Percentiles rank a stretch among this genome's conserved stretches.
Conservation (phyloP, 1,140 invertebrate genomes). For the Trialeurodes vaporariorum region DNA sequence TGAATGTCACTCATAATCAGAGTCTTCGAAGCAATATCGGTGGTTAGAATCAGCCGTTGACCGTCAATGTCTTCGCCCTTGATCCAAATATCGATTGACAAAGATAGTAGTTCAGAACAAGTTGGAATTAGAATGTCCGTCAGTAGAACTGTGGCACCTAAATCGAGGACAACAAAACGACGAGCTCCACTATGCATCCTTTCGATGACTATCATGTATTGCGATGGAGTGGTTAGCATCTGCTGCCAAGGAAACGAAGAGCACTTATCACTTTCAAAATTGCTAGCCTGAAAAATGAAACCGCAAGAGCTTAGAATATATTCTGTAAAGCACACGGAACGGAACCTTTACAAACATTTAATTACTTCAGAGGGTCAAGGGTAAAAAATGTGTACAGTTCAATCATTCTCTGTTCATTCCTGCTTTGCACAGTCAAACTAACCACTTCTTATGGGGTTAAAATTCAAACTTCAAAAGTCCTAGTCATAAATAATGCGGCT, state of each 20-base stretch:
- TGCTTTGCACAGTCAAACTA: no score
- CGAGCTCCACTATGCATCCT: conserved; percentile 80
- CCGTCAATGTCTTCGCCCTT: conserved; percentile 70
- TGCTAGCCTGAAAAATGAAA: no score
- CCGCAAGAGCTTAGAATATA: no score
- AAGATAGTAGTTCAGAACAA: conserved; percentile 70
- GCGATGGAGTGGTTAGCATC: conserved; percentile 58
- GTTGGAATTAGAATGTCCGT: conserved; percentile 81
- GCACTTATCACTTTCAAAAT: no score
- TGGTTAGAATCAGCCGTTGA: conserved; percentile 67
- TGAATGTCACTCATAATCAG: conserved; percentile 78
- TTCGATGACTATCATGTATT: conserved; percentile 80
- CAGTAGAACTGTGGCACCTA: conserved; percentile 68
- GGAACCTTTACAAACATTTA: no score
- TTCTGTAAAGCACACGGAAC: no score
- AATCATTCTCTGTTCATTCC: neutral
- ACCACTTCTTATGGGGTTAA: no score
- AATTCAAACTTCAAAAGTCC: no score
- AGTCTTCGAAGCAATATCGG: conserved; percentile 71
- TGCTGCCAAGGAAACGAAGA: conserved; percentile 60
- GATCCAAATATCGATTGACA: conserved; percentile 83
- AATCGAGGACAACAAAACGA: conserved; percentile 80
- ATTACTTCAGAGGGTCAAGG: neutral
- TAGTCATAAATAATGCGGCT: no score
- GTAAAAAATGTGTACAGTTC: neutral